Evolutionary conservation across 2,888 invertebrate species (phyloP), one percentile per base, ranked within the genome.

Genomic region (Dromius quadrimaculatus): DNA sequence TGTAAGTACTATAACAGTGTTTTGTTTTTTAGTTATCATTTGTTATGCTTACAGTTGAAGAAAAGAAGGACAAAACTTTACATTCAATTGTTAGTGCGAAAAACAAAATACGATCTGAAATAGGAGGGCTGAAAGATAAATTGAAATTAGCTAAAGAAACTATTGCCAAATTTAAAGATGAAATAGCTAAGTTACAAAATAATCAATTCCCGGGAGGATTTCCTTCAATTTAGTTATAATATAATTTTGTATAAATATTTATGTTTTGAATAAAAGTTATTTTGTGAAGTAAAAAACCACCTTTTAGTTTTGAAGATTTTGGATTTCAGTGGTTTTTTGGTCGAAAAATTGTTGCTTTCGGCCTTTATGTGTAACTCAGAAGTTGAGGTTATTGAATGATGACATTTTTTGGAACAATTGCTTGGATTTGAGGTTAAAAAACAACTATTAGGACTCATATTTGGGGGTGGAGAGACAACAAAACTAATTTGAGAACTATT

Each of bases 81-180:
- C 90, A 91, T 76, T 89, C 89, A 64, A 92, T 97, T 75, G 81
- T 90, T 38, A 87, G 89, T 23, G 93, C 94, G 0, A 93, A 94
- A 79, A 88, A 88, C 22, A 95, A 93, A 80, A 92, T 97, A 1
- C 87, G 91, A 72, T 83, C 84, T 28, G 96, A 97, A 81, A 95
- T 97, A 63, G 84, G 88, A 1, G 90, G 92, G n/a, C 83, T 94
- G 0, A 95, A 94, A 77, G 93, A 94, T 71, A 92, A 92, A 77
- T 81, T 96, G 9, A 92, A 93, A 75, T 81, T 94, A 19, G 93
- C 95, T 0, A 91, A 93, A 75, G 94, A 95, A 80, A 93, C 94
- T 0, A 94, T 95, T 69, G 84, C 89, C 0, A 92, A 90, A 76
- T 94, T 93, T 77, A 93, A 93, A 78, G 88, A 89, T 11, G 93